Conservation (phyloP, 2,797 vertebrate genomes). For the Darevskia mixta region DNA sequence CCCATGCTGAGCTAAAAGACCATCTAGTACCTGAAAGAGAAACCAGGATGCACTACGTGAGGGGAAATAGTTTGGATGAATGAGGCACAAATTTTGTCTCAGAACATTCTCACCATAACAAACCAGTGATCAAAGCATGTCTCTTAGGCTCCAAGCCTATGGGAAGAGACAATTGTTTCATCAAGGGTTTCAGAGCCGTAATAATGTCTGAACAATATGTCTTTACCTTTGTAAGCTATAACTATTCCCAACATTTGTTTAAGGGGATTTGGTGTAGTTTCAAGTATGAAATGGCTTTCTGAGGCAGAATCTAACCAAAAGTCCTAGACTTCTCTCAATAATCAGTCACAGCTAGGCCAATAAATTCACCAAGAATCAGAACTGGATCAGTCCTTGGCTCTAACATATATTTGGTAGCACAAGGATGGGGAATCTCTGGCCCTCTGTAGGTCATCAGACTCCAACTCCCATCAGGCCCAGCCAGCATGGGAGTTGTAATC, state of each 20-base stretch:
- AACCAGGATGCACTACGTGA: slow-evolving; percentile 11
- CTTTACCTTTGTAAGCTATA: neutral
- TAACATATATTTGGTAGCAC: neutral
- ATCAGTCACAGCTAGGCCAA: neutral
- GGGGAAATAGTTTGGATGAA: slow-evolving; percentile 2
- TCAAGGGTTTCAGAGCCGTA: neutral
- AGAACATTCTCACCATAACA: neutral
- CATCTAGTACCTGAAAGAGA: slow-evolving; percentile 88
- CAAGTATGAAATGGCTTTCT: neutral
- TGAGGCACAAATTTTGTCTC: neutral
- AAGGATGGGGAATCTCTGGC: neutral
- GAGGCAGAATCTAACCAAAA: neutral
- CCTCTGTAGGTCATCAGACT: neutral
- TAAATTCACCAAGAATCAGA: neutral
- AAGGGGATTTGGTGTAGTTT: neutral
- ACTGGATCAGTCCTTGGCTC: neutral
- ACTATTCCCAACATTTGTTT: neutral
- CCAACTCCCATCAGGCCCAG: neutral
- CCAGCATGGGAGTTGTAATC: neutral
- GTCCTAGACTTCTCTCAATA: neutral
- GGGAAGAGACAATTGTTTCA: neutral
- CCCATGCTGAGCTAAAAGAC: slow-evolving; percentile 92
- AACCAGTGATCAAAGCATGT: neutral
- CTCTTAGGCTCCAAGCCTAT: neutral
- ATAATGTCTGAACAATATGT: neutral